Percentiles rank a stretch among this genome's conserved stretches.
These are phyloP conservation scores for Chrysochloris asiatica DNA, from an alignment of 2,113 vertebrate genomes.

Conservation along the genomic window DNA sequence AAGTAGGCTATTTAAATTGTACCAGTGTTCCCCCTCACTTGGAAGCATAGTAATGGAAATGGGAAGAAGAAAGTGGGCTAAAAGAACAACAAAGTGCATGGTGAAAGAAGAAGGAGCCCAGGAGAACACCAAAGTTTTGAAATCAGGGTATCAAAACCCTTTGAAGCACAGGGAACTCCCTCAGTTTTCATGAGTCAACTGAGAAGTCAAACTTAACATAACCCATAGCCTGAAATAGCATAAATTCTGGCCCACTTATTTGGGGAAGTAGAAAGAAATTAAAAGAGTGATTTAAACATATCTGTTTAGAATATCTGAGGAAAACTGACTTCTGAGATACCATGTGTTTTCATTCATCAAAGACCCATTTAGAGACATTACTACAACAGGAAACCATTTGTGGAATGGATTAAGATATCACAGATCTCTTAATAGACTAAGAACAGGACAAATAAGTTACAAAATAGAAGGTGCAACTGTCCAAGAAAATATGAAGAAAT, in stretches of 20 bases:
- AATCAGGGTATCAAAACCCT: not conserved
- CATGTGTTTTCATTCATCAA: slow-evolving; percentile 58
- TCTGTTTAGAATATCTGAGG: not conserved
- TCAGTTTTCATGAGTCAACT: not conserved
- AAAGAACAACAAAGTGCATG: not conserved
- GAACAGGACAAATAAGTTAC: slow-evolving; percentile 17
- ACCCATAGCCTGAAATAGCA: not conserved
- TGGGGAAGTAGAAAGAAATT: slow-evolving; percentile 2
- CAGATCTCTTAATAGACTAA: not conserved
- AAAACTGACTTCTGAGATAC: slow-evolving; percentile 35
- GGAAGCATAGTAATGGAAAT: not conserved
- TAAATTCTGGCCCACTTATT: slow-evolving; percentile 16
- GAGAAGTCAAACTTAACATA: not conserved
- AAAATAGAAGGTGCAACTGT: not conserved
- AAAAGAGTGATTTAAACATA: slow-evolving; percentile 11
- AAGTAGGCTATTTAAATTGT: not conserved
- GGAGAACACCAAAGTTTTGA: not conserved
- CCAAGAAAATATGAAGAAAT: slow-evolving; percentile 23
- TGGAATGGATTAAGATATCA: not conserved
- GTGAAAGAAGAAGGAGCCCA: not conserved
- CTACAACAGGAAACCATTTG: slow-evolving; percentile 32
- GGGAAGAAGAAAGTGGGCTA: not conserved
- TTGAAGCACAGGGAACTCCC: not conserved
- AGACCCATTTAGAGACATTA: not conserved
- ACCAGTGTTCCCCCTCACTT: not conserved